Percentiles rank a stretch among this genome's conserved stretches.
phyloP scores from a whole-genome alignment of 2,888 invertebrate species.

The Rotaria socialis region DNA sequence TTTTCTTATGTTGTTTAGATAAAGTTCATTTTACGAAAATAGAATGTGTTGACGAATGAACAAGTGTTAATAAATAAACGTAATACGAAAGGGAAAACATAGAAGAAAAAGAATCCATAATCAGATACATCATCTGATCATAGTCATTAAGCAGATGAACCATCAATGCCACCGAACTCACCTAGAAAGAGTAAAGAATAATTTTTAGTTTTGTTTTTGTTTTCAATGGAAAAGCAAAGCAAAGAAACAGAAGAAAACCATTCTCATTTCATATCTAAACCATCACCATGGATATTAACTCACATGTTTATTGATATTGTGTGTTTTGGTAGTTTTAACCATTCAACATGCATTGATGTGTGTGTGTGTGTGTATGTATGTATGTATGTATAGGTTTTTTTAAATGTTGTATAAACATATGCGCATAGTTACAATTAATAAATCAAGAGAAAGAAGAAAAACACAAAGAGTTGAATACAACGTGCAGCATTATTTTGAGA shows the following conservation, averaged over 20 bases:
- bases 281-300: neutral
- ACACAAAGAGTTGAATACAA: neutral
- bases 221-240: neutral
- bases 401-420: neutral
- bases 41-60: neutral
- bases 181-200: neutral
- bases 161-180: neutral
- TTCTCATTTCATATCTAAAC: neutral
- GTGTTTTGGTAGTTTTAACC: neutral
- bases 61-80: constrained; percentile 28
- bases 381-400: neutral
- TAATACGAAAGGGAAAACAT: constrained; percentile 13
- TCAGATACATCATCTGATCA: neutral
- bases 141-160: neutral
- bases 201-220: neutral
- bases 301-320: neutral
- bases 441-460: neutral
- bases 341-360: constrained; percentile 6
- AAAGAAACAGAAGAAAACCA: no score
- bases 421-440: constrained; percentile 5
- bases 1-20: neutral
- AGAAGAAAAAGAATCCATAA: neutral
- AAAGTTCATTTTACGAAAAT: constrained; percentile 22
- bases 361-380: no score
- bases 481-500: neutral